Evolutionary conservation across 2,888 invertebrate species (phyloP).

Genomic region (Xylophagus ater): DNA sequence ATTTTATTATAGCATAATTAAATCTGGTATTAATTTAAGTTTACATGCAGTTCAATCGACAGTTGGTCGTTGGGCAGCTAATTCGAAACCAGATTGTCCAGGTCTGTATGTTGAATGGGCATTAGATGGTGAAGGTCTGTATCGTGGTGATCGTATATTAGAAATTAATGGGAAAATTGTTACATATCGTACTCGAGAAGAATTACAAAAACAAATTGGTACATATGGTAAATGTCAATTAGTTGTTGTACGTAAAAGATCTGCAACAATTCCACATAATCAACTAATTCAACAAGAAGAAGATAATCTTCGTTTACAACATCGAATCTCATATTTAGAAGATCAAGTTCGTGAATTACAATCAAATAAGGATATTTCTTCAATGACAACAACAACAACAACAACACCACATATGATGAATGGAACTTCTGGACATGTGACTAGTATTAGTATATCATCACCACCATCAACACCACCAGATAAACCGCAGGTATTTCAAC

Average conservation of each 20-base stretch:
- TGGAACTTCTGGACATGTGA: constrained; percentile 43
- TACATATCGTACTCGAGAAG: constrained; percentile 56
- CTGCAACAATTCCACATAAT: constrained; percentile 32
- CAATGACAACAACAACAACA: too few species aligned
- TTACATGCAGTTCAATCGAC: constrained; percentile 58
- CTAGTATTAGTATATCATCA: constrained; percentile 58
- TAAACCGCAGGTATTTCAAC: constrained; percentile 59
- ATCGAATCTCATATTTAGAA: constrained; percentile 80
- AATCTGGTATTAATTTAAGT: constrained; percentile 40
- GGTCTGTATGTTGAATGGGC: constrained; percentile 74
- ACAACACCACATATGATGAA: not conserved
- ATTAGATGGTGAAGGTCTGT: constrained; percentile 60
- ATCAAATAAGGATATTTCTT: constrained; percentile 31
- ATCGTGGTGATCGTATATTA: constrained; percentile 62
- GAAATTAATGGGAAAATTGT: constrained; percentile 73
- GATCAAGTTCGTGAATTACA: constrained; percentile 66
- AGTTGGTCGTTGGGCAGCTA: constrained; percentile 61
- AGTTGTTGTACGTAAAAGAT: constrained; percentile 34
- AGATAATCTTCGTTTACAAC: constrained; percentile 74
- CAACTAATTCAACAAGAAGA: constrained; percentile 43
- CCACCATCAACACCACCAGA: constrained; percentile 45
- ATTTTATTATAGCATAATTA: constrained; percentile 28
- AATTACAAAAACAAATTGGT: constrained; percentile 54
- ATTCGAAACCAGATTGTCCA: constrained; percentile 51
- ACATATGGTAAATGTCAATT: constrained; percentile 35